Evolutionary conservation across 2,888 invertebrate genomes (phyloP), one percentile per base, ranked within the genome.

Genomic region (Agrochola lota): DNA sequence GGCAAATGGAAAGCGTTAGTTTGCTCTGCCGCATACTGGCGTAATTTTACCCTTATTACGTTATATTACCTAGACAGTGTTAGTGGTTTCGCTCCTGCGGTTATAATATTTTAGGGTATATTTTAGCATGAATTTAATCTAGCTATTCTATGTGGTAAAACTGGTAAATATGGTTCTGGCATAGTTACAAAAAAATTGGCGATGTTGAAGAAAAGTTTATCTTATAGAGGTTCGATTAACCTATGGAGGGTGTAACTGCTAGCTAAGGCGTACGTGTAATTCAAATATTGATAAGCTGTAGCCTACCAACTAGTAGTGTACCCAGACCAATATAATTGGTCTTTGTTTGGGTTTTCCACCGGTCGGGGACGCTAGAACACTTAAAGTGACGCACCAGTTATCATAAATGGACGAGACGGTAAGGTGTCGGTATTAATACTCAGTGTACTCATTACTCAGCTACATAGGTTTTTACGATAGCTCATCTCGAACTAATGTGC

Each of bases 401-500:
- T 52, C 17, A 43, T 72, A 59, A 84, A 79, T 66, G 59, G 63
- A 40, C 75, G 55, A 78, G 69, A 77, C 78, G 60, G 67, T 74
- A 71, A 83, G 67, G 75, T 71, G 69, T 70, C 76, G 69, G 49
- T 85, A 78, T 88, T 80, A 85, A 81, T 77, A 43, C 49, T n/a
- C 70, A 66, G 81, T 80, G 87, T 82, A 74, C 68, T 89, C 83
- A 86, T 90, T 90, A 85, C 88, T 86, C 80, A 85, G 76, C 75
- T 87, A 76, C 81, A 85, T 81, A 85, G 79, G 82, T 89, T 88
- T 88, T 90, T 87, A 90, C 86, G 89, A 90, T 88, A 89, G 84
- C 86, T 90, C 91, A 90, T 91, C 91, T 91, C 88, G 83, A 87
- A 91, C 89, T 92, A 92, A 93, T 91, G 91, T 88, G 86, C 85